Percentiles rank a stretch among this genome's conserved stretches.
These are phyloP conservation scores for Gulo gulo DNA, from an alignment of 2,113 vertebrate species.

Conservation along the genomic window DNA sequence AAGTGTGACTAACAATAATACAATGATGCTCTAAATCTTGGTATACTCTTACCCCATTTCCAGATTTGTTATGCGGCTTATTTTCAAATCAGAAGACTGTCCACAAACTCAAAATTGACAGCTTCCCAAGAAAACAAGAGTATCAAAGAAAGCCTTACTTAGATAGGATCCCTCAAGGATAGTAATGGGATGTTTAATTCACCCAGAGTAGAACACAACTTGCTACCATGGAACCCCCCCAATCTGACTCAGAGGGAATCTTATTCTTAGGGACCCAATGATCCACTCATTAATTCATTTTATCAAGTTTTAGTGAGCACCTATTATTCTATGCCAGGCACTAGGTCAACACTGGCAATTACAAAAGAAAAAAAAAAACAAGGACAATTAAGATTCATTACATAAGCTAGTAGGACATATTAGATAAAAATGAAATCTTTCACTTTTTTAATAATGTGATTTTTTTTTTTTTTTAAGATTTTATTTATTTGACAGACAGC, in stretches of 20 bases:
- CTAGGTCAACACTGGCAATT: background rate
- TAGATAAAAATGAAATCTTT: background rate
- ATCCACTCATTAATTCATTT: background rate
- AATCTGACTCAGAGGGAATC: background rate
- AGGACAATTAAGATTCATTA: slow-evolving; percentile 23
- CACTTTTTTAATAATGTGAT: no score
- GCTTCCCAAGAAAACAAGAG: background rate
- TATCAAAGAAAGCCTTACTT: background rate
- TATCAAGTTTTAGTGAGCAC: background rate
- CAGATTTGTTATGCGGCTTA: background rate
- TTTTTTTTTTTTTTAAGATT: no score
- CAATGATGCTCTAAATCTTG: background rate
- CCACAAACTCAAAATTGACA: background rate
- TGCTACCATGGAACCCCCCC: background rate
- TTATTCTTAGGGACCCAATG: background rate
- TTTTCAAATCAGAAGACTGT: background rate
- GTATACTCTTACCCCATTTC: background rate
- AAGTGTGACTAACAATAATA: background rate
- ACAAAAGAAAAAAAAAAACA: background rate
- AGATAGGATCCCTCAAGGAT: background rate
- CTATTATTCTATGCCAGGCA: background rate
- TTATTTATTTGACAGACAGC: no score
- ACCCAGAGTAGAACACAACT: background rate
- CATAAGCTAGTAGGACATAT: background rate
- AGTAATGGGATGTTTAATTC: background rate